Evolutionary conservation across 2,797 vertebrate species (phyloP).

Genomic region (Tamandua tetradactyla): DNA sequence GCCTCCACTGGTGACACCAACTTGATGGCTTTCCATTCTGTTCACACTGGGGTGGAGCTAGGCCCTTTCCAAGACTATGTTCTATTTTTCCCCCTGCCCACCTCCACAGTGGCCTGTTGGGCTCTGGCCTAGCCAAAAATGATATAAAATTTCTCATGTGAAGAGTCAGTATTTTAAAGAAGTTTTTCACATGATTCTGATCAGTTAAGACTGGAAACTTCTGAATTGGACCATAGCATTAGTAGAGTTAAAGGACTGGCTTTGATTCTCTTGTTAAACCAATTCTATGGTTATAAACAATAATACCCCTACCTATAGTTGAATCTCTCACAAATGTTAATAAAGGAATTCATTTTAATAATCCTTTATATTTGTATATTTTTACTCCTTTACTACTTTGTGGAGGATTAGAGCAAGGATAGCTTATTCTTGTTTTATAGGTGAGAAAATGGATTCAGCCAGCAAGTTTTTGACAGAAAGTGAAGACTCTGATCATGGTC

Average conservation of each 20-base stretch:
- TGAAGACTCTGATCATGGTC: background rate
- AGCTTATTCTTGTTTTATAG: background rate
- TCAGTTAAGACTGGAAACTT: background rate
- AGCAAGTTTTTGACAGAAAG: background rate
- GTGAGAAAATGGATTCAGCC: background rate
- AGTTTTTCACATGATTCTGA: too few relatives aligned
- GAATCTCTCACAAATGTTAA: background rate
- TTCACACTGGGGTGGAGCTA: too few relatives aligned
- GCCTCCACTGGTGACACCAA: too few relatives aligned
- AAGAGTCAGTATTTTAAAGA: background rate
- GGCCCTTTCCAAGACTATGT: too few relatives aligned
- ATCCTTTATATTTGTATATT: background rate
- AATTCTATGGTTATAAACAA: background rate
- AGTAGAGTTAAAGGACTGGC: background rate
- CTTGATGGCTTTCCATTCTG: too few relatives aligned
- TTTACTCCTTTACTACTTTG: background rate
- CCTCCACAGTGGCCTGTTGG: too few relatives aligned
- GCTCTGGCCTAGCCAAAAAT: too few relatives aligned
- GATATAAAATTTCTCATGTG: too few relatives aligned
- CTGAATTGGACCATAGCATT: too few relatives aligned
- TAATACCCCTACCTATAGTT: too few relatives aligned
- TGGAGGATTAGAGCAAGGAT: background rate
- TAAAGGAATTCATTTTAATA: background rate
- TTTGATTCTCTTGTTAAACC: background rate
- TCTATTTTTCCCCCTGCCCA: too few relatives aligned